Percentiles rank a stretch among this genome's conserved stretches.
These are phyloP conservation scores for Lasioglossum calceatum DNA, from an alignment of 2,888 invertebrate species.

Conservation along the genomic window DNA sequence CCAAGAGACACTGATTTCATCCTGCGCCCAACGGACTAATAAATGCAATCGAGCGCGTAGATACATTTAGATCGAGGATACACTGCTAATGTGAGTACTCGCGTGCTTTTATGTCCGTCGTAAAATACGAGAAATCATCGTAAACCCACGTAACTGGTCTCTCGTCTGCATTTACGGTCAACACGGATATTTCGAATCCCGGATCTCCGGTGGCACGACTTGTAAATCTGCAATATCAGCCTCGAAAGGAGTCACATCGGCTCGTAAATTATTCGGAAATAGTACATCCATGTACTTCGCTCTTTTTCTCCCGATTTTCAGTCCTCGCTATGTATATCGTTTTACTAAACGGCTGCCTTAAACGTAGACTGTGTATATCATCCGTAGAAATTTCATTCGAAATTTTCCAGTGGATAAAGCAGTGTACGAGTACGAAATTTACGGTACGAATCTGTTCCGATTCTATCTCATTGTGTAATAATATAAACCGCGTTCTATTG, in stretches of 20 bases:
- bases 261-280: slow-evolving; percentile 36
- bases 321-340: background rate
- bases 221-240: slow-evolving; percentile 39
- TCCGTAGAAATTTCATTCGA: background rate
- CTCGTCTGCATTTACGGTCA: slow-evolving; percentile 28
- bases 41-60: background rate
- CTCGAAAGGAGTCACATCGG: slow-evolving; percentile 26
- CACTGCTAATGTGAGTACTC: background rate
- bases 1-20: background rate
- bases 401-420: background rate
- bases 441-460: background rate
- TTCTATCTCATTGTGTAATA: background rate
- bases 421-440: background rate
- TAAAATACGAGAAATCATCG: slow-evolving; percentile 26
- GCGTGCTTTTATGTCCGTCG: slow-evolving; percentile 12
- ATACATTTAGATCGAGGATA: background rate
- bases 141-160: slow-evolving; percentile 18
- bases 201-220: slow-evolving; percentile 36
- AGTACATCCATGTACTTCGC: background rate
- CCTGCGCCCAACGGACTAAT: background rate
- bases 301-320: background rate
- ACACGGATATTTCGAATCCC: slow-evolving; percentile 29
- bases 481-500: background rate
- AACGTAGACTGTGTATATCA: background rate
- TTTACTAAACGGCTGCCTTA: background rate